Percentiles rank a stretch among this genome's conserved stretches.
phyloP scores from a whole-genome alignment of 2,113 vertebrate species.

The Nothocercus julius region DNA sequence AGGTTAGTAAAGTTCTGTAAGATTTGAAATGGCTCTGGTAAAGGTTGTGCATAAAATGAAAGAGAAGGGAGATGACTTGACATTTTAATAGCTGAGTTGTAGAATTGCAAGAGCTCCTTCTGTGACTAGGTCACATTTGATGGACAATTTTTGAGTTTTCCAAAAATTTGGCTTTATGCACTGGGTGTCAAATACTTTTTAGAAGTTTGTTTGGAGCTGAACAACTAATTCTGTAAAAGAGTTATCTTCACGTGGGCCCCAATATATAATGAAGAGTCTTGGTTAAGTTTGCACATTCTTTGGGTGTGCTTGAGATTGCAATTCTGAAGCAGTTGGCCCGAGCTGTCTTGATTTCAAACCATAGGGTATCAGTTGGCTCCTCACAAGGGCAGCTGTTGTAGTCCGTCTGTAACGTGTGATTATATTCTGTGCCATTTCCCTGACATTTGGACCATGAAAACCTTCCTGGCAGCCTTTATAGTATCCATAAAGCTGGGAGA shows the following conservation, averaged over 20 bases:
- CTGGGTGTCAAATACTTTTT: background rate
- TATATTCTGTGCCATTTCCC: constrained; percentile 15
- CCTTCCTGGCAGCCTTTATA: constrained; percentile 14
- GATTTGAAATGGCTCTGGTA: background rate
- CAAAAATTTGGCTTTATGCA: background rate
- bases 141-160: background rate
- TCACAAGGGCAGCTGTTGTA: constrained; percentile 55
- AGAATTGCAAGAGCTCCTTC: background rate
- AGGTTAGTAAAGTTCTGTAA: background rate
- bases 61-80: background rate
- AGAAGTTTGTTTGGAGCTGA: background rate
- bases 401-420: background rate
- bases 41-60: background rate
- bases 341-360: constrained; percentile 6
- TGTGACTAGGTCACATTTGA: background rate
- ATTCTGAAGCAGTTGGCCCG: background rate
- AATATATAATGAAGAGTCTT: background rate
- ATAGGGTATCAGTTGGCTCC: constrained; percentile 34
- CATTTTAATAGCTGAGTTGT: background rate
- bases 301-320: background rate
- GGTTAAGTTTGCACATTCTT: background rate
- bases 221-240: fast-evolving
- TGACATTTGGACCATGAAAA: constrained; percentile 23
- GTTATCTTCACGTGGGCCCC: background rate
- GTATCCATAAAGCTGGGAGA: background rate